A percentile compares a stretch with the other conserved stretches of the same genome.
These are phyloP conservation scores for Embidobia sp. DNA, from an alignment of 2,888 invertebrate genomes.

Conservation along the genomic window DNA sequence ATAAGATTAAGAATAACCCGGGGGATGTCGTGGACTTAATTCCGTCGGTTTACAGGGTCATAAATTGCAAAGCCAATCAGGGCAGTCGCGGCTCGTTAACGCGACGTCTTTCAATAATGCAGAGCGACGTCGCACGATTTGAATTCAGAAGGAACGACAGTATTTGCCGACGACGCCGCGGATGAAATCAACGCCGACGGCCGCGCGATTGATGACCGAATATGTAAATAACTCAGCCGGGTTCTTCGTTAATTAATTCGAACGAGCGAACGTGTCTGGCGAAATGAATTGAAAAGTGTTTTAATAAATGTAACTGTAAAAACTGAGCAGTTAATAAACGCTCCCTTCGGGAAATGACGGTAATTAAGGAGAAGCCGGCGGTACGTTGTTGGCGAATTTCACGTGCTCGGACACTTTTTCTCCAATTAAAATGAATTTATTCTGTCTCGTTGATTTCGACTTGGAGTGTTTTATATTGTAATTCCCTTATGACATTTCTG, in stretches of 20 bases:
- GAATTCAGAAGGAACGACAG: conserved; percentile 25
- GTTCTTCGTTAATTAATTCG: too few relatives aligned
- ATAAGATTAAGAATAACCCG: conserved; percentile 15
- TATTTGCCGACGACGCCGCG: conserved; percentile 14
- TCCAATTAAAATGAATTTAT: too few relatives aligned
- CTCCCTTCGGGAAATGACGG: neutral
- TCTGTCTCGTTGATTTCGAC: too few relatives aligned
- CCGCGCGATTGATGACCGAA: neutral
- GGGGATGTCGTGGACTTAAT: conserved; percentile 16
- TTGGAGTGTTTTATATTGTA: too few relatives aligned
- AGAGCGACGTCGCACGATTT: conserved; percentile 8
- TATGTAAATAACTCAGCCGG: neutral
- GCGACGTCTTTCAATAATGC: conserved; percentile 48
- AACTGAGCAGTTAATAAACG: too few relatives aligned
- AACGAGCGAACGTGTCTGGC: too few relatives aligned
- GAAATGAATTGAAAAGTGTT: too few relatives aligned
- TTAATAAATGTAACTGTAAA: too few relatives aligned
- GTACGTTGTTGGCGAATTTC: too few relatives aligned
- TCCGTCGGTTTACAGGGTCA: conserved; percentile 26
- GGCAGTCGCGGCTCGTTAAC: conserved; percentile 25
- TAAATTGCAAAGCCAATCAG: conserved; percentile 40
- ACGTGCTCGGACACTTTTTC: too few relatives aligned
- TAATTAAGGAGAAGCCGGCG: neutral
- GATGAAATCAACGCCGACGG: neutral
- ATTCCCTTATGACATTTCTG: too few relatives aligned